Conservation (phyloP, 2,113 vertebrate species). For the Parotia lawesii region DNA sequence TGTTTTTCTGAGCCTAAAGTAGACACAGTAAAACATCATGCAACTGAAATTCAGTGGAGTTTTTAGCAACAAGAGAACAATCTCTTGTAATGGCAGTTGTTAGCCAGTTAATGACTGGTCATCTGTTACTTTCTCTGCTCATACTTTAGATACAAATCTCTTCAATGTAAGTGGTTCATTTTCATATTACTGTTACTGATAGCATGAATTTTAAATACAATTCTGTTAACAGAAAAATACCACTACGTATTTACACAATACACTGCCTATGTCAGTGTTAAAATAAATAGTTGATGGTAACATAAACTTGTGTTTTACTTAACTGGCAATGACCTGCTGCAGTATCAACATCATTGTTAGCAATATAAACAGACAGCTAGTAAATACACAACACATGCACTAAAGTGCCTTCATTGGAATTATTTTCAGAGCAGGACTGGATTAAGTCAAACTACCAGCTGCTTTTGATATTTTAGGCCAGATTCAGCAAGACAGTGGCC, state of each 20-base stretch:
- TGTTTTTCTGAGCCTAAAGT: neutral
- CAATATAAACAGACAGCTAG: constrained; percentile 13
- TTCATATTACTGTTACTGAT: neutral
- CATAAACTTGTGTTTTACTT: constrained; percentile 29
- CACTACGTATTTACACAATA: neutral
- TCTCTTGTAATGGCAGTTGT: neutral
- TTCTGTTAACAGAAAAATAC: neutral
- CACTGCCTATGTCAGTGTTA: neutral
- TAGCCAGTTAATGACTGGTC: neutral
- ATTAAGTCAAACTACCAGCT: neutral
- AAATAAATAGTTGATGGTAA: constrained; percentile 20
- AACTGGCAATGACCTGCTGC: constrained; percentile 8
- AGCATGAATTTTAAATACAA: neutral
- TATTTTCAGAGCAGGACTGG: neutral
- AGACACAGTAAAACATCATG: neutral
- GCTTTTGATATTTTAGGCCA: neutral
- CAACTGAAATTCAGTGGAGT: neutral
- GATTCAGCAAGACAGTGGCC: neutral
- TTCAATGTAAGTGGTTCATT: neutral
- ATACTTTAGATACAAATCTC: neutral
- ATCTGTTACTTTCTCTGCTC: neutral
- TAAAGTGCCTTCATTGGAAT: neutral
- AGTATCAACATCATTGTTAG: constrained; percentile 9
- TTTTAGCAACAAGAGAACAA: neutral
- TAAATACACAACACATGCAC: neutral